Evolutionary conservation across 2,888 invertebrate species (phyloP).

Genomic region (Linnaemya vulpina): DNA sequence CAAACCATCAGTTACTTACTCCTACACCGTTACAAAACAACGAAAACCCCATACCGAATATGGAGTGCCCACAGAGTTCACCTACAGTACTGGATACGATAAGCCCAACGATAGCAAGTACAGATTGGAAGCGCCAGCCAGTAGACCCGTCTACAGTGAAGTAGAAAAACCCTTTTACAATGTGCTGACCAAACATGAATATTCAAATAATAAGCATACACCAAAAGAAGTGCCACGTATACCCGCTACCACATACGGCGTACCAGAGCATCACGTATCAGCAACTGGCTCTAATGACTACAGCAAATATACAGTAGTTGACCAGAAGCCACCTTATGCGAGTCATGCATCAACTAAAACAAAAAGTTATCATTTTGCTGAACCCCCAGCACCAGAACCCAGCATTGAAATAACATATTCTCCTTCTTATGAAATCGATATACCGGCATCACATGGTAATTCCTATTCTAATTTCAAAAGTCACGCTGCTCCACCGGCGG

Average conservation of each 20-base stretch:
- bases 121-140: slow-evolving; percentile 59
- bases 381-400: slow-evolving; percentile 75
- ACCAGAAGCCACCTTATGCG: slow-evolving; percentile 77
- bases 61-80: slow-evolving; percentile 73
- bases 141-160: slow-evolving; percentile 31
- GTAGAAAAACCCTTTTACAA: slow-evolving; percentile 44
- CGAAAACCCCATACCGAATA: slow-evolving; percentile 72
- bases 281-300: slow-evolving; percentile 39
- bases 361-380: slow-evolving; percentile 77
- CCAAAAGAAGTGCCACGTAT: slow-evolving; percentile 57
- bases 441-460: slow-evolving; percentile 72
- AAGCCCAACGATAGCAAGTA: slow-evolving; percentile 42
- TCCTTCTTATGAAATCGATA: slow-evolving; percentile 78
- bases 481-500: neutral
- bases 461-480: slow-evolving; percentile 59
- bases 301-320: slow-evolving; percentile 76
- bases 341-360: slow-evolving; percentile 71
- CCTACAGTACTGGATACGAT: slow-evolving; percentile 55
- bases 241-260: slow-evolving; percentile 74
- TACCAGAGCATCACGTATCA: slow-evolving; percentile 72
- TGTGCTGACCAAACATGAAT: slow-evolving; percentile 37
- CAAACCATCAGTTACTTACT: slow-evolving; percentile 47
- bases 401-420: slow-evolving; percentile 79
- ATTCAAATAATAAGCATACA: slow-evolving; percentile 43
- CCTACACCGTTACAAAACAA: slow-evolving; percentile 23